These are phyloP conservation scores for Pterois miles DNA, from an alignment of 2,797 vertebrate genomes.

Conservation along the genomic window DNA sequence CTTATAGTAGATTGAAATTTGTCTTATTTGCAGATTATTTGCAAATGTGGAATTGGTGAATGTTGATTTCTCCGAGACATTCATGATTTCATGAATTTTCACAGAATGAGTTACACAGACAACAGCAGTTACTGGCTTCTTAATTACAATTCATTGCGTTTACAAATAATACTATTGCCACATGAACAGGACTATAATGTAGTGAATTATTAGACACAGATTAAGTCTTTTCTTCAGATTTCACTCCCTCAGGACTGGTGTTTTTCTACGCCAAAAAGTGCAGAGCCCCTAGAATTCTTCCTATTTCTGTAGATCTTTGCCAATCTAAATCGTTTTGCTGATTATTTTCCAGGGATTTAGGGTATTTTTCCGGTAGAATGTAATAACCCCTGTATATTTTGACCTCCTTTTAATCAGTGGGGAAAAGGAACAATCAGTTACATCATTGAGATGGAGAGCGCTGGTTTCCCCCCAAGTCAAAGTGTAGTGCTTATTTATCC, in stretches of 20 bases:
- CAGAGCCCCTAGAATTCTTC: slow-evolving; percentile 39
- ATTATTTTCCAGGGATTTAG: slow-evolving; percentile 81
- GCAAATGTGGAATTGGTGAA: background rate
- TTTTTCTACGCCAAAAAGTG: slow-evolving; percentile 54
- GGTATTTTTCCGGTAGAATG: slow-evolving; percentile 74
- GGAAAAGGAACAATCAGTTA: slow-evolving; percentile 81
- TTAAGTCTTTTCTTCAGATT: slow-evolving; percentile 27
- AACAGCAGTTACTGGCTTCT: slow-evolving; percentile 3
- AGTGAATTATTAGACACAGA: slow-evolving; percentile 1
- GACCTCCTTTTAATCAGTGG: slow-evolving; percentile 83
- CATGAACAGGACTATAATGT: background rate
- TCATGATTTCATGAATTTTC: slow-evolving; percentile 19
- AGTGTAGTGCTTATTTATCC: slow-evolving; percentile 82
- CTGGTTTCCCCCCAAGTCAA: slow-evolving; percentile 42
- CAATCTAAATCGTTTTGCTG: slow-evolving; percentile 74
- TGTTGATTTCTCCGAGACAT: background rate
- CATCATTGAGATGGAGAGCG: slow-evolving; percentile 63
- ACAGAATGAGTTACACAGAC: slow-evolving; percentile 3
- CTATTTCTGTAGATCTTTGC: slow-evolving; percentile 47
- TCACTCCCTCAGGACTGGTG: slow-evolving; percentile 11
- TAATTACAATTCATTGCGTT: slow-evolving; percentile 17
- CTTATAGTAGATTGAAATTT: background rate
- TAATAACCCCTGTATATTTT: slow-evolving; percentile 77
- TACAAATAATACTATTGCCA: slow-evolving; percentile 12
- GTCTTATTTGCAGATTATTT: background rate